Evolutionary conservation across 1,140 invertebrate species (phyloP), one percentile per base, ranked within the genome.

Genomic region (Temnothorax nylanderi): DNA sequence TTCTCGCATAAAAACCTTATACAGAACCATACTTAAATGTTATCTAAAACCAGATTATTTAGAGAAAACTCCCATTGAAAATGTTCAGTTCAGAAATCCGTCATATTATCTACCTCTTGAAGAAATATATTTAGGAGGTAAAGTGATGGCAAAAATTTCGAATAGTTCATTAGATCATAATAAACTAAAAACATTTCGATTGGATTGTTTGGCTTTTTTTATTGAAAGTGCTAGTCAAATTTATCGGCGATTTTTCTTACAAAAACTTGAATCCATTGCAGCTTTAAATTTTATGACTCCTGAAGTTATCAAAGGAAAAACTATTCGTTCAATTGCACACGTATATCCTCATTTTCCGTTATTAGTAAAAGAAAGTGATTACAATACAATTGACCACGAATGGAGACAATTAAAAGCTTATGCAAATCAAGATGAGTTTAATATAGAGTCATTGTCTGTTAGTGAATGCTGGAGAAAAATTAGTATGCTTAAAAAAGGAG

Each of bases 81-180:
- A 18, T 37, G 11, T 60, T 32, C 21, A 60, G 6, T 64, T 18
- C 6, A 37, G 34, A 37, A 64, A 64, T 64, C 62, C 6, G 7
- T 1, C 32, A 18, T 37, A 64, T 37, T 64, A 34, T 37, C 16
- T 64, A 37, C 34, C 62, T 16, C 32, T 64, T 13, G 62, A 64
- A 64, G 16, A 64, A 37, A 64, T 37, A 18, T 64, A 64, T 64
- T 64, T 64, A 37, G 62, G 62, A 37, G 34, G 62, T 37, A 64
- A 64, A 64, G 16, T 64, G 1, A n/a, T 64, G 13, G 10, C 62
- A 18, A 64, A 64, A 37, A 37, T 64, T 16, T 64, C 62, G 6
- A 64, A 6, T 37, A 3, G 16, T 64, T 64, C 62, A 64, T 64
- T 64, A 37, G 62, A 64, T 64, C 1, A 34, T 18, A 1, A 64